These are phyloP conservation scores for Zootoca vivipara DNA, from an alignment of 2,113 vertebrate species.

Conservation along the genomic window DNA sequence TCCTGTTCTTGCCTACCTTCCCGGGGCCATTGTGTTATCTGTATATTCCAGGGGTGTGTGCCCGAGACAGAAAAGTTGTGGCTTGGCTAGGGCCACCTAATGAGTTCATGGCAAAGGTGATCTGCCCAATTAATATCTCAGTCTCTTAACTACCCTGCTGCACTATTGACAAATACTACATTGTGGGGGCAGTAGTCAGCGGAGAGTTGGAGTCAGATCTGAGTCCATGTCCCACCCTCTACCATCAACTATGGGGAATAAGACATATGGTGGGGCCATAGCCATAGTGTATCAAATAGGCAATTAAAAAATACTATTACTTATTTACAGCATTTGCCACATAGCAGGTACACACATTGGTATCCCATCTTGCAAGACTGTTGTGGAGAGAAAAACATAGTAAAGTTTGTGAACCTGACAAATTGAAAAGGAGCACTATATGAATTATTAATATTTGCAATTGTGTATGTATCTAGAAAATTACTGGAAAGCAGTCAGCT, in stretches of 20 bases:
- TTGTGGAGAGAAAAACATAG: neutral
- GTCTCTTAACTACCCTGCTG: neutral
- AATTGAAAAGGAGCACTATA: neutral
- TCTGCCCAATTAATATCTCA: neutral
- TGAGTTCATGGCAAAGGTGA: too few species aligned
- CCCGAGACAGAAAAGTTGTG: neutral
- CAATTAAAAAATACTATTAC: neutral
- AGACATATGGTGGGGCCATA: too few species aligned
- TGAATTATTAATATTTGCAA: neutral
- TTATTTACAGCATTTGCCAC: neutral
- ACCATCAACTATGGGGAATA: neutral
- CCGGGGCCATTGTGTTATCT: neutral
- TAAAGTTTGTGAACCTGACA: neutral
- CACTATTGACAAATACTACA: neutral
- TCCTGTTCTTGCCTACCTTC: neutral
- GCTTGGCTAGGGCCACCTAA: neutral
- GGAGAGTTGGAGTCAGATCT: neutral
- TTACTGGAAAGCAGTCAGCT: rapidly evolving
- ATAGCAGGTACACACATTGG: neutral
- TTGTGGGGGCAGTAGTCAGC: neutral
- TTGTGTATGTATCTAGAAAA: neutral
- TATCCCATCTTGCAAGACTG: neutral
- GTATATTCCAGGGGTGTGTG: neutral
- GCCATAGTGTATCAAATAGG: neutral
- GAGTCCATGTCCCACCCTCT: neutral